Base-by-base conservation (phyloP, 1,140 invertebrate genomes). In the Calephelis virginiensis region DNA sequence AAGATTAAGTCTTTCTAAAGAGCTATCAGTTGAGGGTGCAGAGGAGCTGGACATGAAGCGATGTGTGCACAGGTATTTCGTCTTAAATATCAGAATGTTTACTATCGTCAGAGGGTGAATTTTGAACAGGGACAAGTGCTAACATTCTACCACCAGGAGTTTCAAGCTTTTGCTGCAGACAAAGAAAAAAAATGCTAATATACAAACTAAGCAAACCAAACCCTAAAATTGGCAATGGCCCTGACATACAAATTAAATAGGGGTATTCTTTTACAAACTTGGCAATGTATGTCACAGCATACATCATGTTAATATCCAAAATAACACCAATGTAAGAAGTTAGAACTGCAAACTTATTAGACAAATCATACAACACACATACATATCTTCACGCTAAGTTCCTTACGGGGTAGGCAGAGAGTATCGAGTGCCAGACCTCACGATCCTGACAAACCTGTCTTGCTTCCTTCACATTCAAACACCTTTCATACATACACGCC, bases 61-160 rank as follows among this genome's bases (percentile, higher is more conserved):
- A 14, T n/a, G 49, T 17, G 49, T 13, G 49, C 14, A 53, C 61
- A 47, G 45, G 61, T 47, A 63, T 61, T 64, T 67, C 69, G 8
- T 71, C 61, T 63, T 53, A 14, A 13, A 17, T 8, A 17, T 71
- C 66, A 28, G 70, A 72, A 37, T 13, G 56, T 37, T 68, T 63
- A 60, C 71, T 64, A 72, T 69, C 67, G 38, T 72, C 71, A 72
- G 71, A 72, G 62, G 62, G 67, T 66, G 71, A 67, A 66, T 69
- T 72, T 64, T 69, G 45, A 72, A 64, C 59, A 72, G 67, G 71
- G 50, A 72, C 59, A 50, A 72, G 62, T 59, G 71, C 64, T 69
- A 69, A 69, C 50, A 69, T 73, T 73, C 66, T 69, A 69, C 71
- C 67, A 72, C 67, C 67, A 13, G 65, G 67, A 56, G 64, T 67